A percentile compares a stretch with the other conserved stretches of the same genome.
phyloP scores from a whole-genome alignment of 2,888 invertebrate species.

The Gortyna flavago region DNA sequence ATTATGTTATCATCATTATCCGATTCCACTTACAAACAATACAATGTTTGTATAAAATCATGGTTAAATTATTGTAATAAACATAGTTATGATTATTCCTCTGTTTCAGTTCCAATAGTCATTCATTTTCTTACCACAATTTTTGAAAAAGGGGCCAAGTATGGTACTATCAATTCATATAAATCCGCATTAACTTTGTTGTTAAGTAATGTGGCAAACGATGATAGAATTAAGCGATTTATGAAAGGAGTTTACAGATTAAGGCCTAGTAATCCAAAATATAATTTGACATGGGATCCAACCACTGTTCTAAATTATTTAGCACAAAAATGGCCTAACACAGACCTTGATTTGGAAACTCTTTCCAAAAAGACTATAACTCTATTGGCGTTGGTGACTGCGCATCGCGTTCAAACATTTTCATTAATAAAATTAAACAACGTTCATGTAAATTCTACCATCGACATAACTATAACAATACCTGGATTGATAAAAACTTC shows the following conservation, averaged over 20 bases:
- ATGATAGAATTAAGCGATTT: neutral
- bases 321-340: neutral
- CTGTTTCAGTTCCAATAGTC: no score
- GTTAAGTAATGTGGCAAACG: neutral
- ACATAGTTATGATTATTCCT: no score
- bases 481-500: neutral
- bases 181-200: no score
- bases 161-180: no score
- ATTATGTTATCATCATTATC: no score
- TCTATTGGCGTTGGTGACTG: neutral
- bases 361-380: neutral
- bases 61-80: no score
- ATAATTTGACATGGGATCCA: slow-evolving; percentile 3
- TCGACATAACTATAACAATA: neutral
- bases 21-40: no score
- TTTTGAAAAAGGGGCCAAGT: no score
- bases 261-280: slow-evolving; percentile 3
- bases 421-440: neutral
- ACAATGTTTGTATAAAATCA: no score
- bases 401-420: neutral
- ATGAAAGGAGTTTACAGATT: slow-evolving; percentile 3
- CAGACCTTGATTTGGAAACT: neutral
- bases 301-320: neutral
- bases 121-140: no score
- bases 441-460: neutral